Conservation (phyloP, 1,140 invertebrate genomes). For the Drosophila nebulosa region DNA sequence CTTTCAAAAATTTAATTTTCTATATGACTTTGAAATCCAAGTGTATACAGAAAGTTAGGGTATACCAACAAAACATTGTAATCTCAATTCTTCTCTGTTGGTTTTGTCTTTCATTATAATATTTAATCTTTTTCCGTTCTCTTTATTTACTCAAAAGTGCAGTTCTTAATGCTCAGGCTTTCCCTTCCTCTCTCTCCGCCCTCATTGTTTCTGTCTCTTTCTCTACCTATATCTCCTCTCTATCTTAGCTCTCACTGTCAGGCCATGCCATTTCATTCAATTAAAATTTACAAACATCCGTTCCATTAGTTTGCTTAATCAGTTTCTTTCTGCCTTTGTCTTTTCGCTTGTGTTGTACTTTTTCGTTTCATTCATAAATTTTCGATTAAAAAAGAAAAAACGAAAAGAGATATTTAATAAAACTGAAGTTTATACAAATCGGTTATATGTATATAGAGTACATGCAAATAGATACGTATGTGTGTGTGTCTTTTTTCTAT, state of each 20-base stretch:
- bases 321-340: background rate
- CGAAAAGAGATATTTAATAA: background rate
- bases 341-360: background rate
- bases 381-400: background rate
- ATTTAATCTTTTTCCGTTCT: background rate
- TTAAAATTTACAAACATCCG: conserved; percentile 2
- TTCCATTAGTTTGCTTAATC: background rate
- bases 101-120: background rate
- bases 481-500: background rate
- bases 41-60: background rate
- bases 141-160: background rate
- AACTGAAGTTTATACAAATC: background rate
- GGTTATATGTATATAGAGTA: background rate
- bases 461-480: background rate
- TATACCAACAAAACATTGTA: background rate
- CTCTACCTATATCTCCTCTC: background rate
- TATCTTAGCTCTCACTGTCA: too few relatives aligned
- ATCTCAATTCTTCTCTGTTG: background rate
- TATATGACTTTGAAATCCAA: too few relatives aligned
- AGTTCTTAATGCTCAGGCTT: background rate
- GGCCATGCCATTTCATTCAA: background rate
- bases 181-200: too few relatives aligned
- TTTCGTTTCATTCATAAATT: background rate
- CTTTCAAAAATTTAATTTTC: too few relatives aligned
- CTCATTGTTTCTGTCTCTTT: background rate